Base-by-base conservation (phyloP, 2,113 vertebrate genomes). In the Phaethornis superciliosus region DNA sequence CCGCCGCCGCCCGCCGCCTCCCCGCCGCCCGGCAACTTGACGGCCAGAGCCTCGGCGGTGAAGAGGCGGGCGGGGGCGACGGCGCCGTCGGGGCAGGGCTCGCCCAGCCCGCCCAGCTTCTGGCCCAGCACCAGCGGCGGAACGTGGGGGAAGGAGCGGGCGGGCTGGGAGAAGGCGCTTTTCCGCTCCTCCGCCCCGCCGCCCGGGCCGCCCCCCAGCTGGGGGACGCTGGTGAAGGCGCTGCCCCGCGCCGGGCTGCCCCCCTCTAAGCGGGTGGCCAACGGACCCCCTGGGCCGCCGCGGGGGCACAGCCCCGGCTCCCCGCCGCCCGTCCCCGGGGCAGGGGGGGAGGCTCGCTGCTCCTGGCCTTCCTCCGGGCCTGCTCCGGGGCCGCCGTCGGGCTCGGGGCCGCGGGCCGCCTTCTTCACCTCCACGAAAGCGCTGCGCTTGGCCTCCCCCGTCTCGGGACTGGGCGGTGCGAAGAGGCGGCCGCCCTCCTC, bases 361-460 rank as follows among this genome's bases (percentile, higher is more conserved):
- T 97, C 97, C 70, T 91, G 92, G 32, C 97, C 93, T 17, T 97
- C 96, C 14, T 97, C 96, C 37, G 85, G 8, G 33, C 58, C 37
- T 40, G 37, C 37, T 40, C 37, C 58, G 55, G 8, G 33, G 8
- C 65, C 71, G 3, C 76, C 81, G 20, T 85, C 93, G 51, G 94
- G 87, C 13, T 96, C 97, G 9, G 71, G 80, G 7, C 95, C 95
- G 6, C 98, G 98, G 12, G 97, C 47, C 6, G 97, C 96, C 95
- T 99, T 99, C 97, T 99, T 99, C 91, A 99, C 99, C 94, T 99
- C 99, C 27, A 99, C 99, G 97, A 99, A 99, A 89, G 99, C 99
- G 97, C 99, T 99, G 88, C 98, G 98, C 88, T 99, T 99, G 47
- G 96, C 98, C 89, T 99, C 98, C 6, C 97, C 97, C 0, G 96